Conservation (phyloP, 2,113 vertebrate species). For the Dicentrarchus labrax region DNA sequence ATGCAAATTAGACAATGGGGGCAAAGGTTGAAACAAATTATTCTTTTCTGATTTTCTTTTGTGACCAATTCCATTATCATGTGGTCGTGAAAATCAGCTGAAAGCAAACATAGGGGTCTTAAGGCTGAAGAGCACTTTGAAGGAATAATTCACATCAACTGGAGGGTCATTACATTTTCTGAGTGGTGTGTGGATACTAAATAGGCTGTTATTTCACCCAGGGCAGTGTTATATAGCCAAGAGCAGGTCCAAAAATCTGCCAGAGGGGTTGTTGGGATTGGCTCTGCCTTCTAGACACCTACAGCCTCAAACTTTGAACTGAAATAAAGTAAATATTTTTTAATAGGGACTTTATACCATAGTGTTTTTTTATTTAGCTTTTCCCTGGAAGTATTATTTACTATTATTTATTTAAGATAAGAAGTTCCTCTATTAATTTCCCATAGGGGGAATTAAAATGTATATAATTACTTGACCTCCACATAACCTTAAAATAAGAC, state of each 20-base stretch:
- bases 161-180: conserved; percentile 43
- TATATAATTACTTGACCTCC: not conserved
- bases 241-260: conserved; percentile 32
- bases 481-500: not conserved
- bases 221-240: conserved; percentile 7
- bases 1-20: conserved; percentile 17
- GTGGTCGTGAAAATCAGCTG: conserved; percentile 17
- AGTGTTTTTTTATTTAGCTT: not conserved
- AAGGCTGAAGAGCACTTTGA: conserved; percentile 23
- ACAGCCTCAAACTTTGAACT: not conserved
- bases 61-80: conserved; percentile 9
- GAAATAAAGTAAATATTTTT: not conserved
- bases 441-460: too few relatives aligned
- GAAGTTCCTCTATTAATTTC: too few relatives aligned
- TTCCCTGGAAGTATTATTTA: not conserved
- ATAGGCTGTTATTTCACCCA: conserved; percentile 27
- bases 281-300: not conserved
- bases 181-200: conserved; percentile 35
- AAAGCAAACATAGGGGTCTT: conserved; percentile 13
- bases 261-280: conserved; percentile 27
- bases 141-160: conserved; percentile 40
- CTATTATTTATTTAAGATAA: too few relatives aligned
- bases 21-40: not conserved
- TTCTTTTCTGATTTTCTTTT: conserved; percentile 20
- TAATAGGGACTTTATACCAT: not conserved